Evolutionary conservation across 2,113 vertebrate genomes (phyloP), one percentile per base, ranked within the genome.

Genomic region (Ciconia maguari): DNA sequence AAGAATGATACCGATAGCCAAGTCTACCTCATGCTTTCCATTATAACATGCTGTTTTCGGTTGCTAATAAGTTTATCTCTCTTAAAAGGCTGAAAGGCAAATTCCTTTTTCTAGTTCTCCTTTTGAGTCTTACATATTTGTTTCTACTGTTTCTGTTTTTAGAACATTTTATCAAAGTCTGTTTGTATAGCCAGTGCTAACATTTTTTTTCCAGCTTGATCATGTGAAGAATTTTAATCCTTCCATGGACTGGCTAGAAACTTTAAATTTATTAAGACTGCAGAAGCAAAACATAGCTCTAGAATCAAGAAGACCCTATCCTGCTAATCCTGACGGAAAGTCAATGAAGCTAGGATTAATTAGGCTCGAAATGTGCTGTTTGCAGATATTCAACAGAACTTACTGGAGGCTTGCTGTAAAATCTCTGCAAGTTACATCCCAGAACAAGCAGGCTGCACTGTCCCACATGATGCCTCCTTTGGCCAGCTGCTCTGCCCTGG

Each of bases 221-320:
- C 75, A 74, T 90, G 87, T 54, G 62, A 97, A 85, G 94, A 97
- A 95, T 96, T 95, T 95, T 95, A 96, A 97, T 95, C 96, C 95
- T 94, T 89, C 81, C 83, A 60, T 41, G 81, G 27, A 62, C 65
- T 69, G 89, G 32, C 70, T 83, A 65, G 78, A 82, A 97, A 96
- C 70, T 87, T 91, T 18, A 66, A 30, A 95, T 77, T 69, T 77
- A 83, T 89, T 94, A 94, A 83, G 81, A 68, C 41, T 36, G 58
- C 46, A 48, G 71, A 89, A 55, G 82, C n/a, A 76, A 94, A 75
- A 52, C 1, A 1, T 54, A 93, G 81, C 62, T 96, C 77, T 83
- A 95, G 93, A 87, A 87, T 87, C 84, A 57, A 66, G 74, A 76
- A 26, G 32, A 52, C 66, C 78, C 57, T 46, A 49, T 93, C 80